Evolutionary conservation across 1,140 invertebrate genomes (phyloP), one percentile per base, ranked within the genome.

Genomic region (Batillaria attramentaria): DNA sequence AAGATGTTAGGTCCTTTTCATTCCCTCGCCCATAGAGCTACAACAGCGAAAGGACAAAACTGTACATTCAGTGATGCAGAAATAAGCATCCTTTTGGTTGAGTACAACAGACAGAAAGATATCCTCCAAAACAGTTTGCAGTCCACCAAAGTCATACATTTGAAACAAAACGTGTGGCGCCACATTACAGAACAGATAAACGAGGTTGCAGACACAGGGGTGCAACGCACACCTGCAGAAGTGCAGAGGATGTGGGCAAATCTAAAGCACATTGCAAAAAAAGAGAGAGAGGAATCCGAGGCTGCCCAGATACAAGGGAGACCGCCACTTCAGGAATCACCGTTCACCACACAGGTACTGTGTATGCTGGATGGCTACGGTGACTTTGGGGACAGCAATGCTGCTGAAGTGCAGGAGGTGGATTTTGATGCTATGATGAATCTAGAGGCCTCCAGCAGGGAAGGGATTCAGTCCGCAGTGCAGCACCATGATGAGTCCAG

Each of bases 341-440:
- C 10, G 13, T 68, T 33, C 37, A 68, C 65, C 8, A 24, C 8
- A 33, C 65, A 68, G 37, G 65, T 68, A 24, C 37, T 68, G 33
- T 28, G 28, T 6, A 68, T 68, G 31, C 37, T 68, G 10, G 65
- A 68, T 39, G 33, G 65, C 37, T 28, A 62, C 57, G n/a, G 57
- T 62, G 37, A 33, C 37, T 50, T 50, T 13, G 46, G 46, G 24
- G 65, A 68, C 37, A 24, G 3, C 13, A 24, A 28, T 33, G 13
- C 31, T 31, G 10, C 60, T 8, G 65, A 68, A 3, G 65, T 68
- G 28, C 31, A 68, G 65, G 65, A 33, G 1, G 28, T 68, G 13
- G 65, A 68, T 37, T 68, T 68, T 39, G 65, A 68, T 13, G 33
- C 65, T 8, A 68, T 68, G 65, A 33, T 68, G 65, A 68, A 37